Evolutionary conservation across 1,140 invertebrate species (phyloP), one percentile per base, ranked within the genome.

Genomic region (Drosophila triauraria): DNA sequence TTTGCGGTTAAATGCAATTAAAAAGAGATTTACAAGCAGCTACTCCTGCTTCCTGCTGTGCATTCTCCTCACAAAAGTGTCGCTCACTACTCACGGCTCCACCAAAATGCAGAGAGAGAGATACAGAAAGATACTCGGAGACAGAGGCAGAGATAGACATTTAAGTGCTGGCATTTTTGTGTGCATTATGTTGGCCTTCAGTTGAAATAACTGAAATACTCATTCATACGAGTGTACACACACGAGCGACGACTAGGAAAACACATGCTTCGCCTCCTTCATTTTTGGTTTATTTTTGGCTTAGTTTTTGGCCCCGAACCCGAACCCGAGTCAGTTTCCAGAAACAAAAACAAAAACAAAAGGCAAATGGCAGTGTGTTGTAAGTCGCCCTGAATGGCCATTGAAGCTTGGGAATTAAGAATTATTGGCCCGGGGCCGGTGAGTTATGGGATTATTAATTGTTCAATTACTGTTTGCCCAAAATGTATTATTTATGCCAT

Each of bases 1-100:
- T 88, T 87, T 87, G 83, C 61, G 83, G 83, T 78, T 80, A 88
- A 87, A 87, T 83, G 83, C 83, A 87, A 87, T 87, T 87, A 87
- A 83, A 87, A 87, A 88, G 84, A 87, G 83, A 87, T 87, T 87
- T 87, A 83, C 84, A 80, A 88, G 84, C 76, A 78, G 75, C 68
- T 68, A 40, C 62, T 23, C 51, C 48, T 25, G 23, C 35, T 30
- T 23, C 51, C 48, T 25, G 23, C 35, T 30, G 32, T 20, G 32
- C 32, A 20, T 3, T 25, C 59, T 25, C 17, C 50, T 47, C 48
- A 46, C 62, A 68, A 77, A 77, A 77, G 75, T 77, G 75, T 77
- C 70, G 70, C 70, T 59, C 65, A 79, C 56, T 53, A 47, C 71
- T 67, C 51, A 62, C 30, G 25, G 35, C 42, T 30, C 51, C 27